Evolutionary conservation across 2,888 invertebrate genomes (phyloP).

Genomic region (Neoascia interrupta): DNA sequence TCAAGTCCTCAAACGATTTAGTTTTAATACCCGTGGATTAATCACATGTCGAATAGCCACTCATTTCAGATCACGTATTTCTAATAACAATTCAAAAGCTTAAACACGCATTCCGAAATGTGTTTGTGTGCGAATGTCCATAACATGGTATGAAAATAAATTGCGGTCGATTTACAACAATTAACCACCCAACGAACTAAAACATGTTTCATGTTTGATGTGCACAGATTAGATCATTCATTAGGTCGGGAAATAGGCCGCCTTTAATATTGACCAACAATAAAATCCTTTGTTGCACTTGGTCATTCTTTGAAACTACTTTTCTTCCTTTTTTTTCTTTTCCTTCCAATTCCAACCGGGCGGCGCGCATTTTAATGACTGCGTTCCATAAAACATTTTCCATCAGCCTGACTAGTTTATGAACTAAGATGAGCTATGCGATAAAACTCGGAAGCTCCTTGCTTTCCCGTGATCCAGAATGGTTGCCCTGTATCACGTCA

Average conservation of each 20-base stretch:
- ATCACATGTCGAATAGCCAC: conserved; percentile 5
- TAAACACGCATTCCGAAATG: conserved; percentile 3
- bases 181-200: conserved; percentile 47
- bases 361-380: conserved; percentile 14
- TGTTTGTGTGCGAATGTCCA: conserved; percentile 13
- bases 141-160: conserved; percentile 38
- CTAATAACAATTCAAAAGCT: conserved; percentile 49
- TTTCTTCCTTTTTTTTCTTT: conserved; percentile 22
- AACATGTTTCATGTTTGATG: conserved; percentile 23
- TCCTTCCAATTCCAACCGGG: too few species aligned
- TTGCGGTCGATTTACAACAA: conserved; percentile 17
- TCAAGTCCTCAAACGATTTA: conserved; percentile 43
- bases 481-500: conserved; percentile 40
- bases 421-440: conserved; percentile 24
- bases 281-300: conserved; percentile 46
- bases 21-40: conserved; percentile 44
- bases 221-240: conserved; percentile 4
- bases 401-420: too few species aligned
- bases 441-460: conserved; percentile 1
- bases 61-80: conserved; percentile 58
- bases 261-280: conserved; percentile 23
- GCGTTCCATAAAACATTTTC: conserved; percentile 15
- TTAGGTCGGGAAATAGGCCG: conserved; percentile 26
- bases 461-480: conserved; percentile 9
- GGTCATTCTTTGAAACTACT: too few species aligned